Percentiles rank a stretch among this genome's conserved stretches.
Conservation (phyloP, 2,797 vertebrate genomes). For the Sebastes matsubarae region DNA sequence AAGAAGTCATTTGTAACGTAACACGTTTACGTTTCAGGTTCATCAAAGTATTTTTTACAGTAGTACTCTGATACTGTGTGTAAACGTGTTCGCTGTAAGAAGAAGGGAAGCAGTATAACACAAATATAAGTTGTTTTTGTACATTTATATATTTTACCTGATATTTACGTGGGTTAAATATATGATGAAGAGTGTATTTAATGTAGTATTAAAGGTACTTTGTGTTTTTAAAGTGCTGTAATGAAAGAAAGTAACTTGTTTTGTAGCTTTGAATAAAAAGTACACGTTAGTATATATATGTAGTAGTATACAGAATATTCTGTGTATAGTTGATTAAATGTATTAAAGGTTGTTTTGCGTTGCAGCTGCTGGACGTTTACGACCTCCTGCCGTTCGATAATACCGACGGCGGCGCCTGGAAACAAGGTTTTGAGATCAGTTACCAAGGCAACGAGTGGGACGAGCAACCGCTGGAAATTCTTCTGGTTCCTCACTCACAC, state of each 20-base stretch:
- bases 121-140: no score
- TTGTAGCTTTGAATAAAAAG: background rate
- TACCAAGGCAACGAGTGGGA: slow-evolving; percentile 90
- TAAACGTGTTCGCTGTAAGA: no score
- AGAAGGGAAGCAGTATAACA: no score
- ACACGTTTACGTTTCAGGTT: no score
- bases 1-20: no score
- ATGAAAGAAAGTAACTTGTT: background rate
- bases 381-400: slow-evolving; percentile 91
- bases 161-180: no score
- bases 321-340: background rate
- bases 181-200: no score
- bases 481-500: slow-evolving; percentile 94
- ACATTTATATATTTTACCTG: no score
- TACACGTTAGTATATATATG: background rate
- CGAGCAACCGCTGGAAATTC: slow-evolving; percentile 86
- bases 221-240: no score
- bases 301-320: background rate
- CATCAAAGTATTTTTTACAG: no score
- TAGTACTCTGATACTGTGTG: no score
- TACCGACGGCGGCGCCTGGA: slow-evolving; percentile 92
- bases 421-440: slow-evolving; percentile 92
- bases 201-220: background rate
- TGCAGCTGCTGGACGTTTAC: slow-evolving; percentile 92
- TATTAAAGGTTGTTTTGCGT: background rate